Conservation (phyloP, 2,888 invertebrate species). For the Dynastes hyllus region DNA sequence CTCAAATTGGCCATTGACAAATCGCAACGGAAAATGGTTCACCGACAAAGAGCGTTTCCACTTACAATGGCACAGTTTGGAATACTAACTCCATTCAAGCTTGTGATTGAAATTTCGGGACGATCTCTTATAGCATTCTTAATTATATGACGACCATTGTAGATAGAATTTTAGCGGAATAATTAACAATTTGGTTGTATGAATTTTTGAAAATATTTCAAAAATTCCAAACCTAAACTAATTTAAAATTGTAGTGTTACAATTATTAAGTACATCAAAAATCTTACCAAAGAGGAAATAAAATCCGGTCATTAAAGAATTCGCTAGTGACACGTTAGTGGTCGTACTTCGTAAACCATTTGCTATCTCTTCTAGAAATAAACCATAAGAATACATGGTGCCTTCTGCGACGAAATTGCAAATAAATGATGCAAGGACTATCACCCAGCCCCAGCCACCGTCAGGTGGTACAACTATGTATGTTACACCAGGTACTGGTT, state of each 20-base stretch:
- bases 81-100: no score
- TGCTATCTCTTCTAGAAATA: conserved; percentile 79
- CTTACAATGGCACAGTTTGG: no score
- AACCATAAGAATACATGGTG: conserved; percentile 89
- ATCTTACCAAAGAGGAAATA: conserved; percentile 46
- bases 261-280: not conserved
- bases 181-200: no score
- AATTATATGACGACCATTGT: no score
- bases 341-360: conserved; percentile 73
- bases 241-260: not conserved
- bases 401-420: conserved; percentile 94
- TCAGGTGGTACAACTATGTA: conserved; percentile 84
- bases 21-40: no score
- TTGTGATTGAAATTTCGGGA: no score
- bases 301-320: conserved; percentile 80
- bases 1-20: no score
- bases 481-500: not conserved
- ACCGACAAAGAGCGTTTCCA: no score
- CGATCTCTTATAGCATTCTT: no score
- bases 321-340: conserved; percentile 78
- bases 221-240: no score
- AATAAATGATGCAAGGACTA: conserved; percentile 90
- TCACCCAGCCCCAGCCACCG: conserved; percentile 94
- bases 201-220: no score
- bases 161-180: no score